Conservation (phyloP, 2,888 invertebrate species). For the Iselma pallidipennis region DNA sequence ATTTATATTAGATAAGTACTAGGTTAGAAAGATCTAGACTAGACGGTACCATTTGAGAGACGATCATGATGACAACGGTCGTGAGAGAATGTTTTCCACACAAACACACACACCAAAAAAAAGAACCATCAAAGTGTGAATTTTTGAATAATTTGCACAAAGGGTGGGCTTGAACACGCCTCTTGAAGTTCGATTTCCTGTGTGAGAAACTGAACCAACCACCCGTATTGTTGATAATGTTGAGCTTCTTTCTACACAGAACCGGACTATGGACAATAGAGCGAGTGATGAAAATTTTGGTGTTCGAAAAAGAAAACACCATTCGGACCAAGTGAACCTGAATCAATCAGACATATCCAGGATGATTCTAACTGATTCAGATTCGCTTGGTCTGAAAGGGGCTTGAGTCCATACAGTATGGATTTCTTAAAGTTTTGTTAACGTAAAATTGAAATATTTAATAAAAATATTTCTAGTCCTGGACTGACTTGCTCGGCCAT, state of each 20-base stretch:
- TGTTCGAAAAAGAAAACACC: too few relatives aligned
- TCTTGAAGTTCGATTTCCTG: not conserved
- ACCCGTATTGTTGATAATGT: not conserved
- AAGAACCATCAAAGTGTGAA: not conserved
- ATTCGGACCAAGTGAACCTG: too few relatives aligned
- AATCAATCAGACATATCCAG: too few relatives aligned
- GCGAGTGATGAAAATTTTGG: too few relatives aligned
- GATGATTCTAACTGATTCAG: too few relatives aligned
- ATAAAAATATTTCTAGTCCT: not conserved
- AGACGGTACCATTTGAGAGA: not conserved
- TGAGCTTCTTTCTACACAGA: not conserved
- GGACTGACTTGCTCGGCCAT: not conserved
- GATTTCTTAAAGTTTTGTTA: too few relatives aligned
- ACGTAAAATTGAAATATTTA: not conserved
- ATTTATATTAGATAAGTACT: slow-evolving; percentile 1
- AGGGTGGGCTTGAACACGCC: not conserved
- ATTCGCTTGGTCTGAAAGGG: too few relatives aligned
- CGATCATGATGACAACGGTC: not conserved
- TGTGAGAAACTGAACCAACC: not conserved
- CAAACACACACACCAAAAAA: not conserved
- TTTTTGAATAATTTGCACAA: not conserved
- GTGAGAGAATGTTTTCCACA: not conserved
- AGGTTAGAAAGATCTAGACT: not conserved
- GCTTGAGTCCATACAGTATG: too few relatives aligned
- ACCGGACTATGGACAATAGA: not conserved